Evolutionary conservation across 2,888 invertebrate genomes (phyloP).

Genomic region (Parascotia fuliginaria): DNA sequence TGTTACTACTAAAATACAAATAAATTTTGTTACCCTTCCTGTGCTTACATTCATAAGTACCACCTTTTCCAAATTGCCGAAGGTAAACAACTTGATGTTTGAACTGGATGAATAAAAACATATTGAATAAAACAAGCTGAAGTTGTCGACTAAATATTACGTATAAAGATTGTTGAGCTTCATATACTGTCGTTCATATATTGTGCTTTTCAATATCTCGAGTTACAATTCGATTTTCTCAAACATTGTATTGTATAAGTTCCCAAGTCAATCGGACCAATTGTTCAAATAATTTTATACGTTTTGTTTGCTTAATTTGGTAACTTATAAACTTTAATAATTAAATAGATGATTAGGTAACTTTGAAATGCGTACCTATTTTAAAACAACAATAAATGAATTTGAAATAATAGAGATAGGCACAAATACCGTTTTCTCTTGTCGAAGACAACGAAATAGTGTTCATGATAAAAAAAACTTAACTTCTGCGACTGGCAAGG

Average conservation of each 20-base stretch:
- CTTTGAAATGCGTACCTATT: too few relatives aligned
- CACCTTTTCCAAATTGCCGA: slow-evolving; percentile 1
- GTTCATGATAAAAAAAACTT: too few relatives aligned
- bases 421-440: too few relatives aligned
- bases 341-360: not conserved
- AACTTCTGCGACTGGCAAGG: too few relatives aligned
- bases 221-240: slow-evolving; percentile 12
- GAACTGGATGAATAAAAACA: slow-evolving; percentile 38
- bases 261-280: slow-evolving; percentile 1
- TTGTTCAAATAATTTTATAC: slow-evolving; percentile 25
- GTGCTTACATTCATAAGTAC: too few relatives aligned
- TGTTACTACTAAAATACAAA: too few relatives aligned
- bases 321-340: not conserved
- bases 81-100: slow-evolving; percentile 35
- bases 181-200: not conserved
- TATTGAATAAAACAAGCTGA: slow-evolving; percentile 46
- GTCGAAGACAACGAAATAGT: too few relatives aligned
- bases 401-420: too few relatives aligned
- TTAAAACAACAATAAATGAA: too few relatives aligned
- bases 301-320: not conserved
- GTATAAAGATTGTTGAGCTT: not conserved
- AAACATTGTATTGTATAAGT: slow-evolving; percentile 24
- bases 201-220: slow-evolving; percentile 6
- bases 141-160: not conserved
- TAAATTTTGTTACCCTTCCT: too few relatives aligned